Evolutionary conservation across 1,140 invertebrate genomes (phyloP).

Genomic region (Forficula auricularia): DNA sequence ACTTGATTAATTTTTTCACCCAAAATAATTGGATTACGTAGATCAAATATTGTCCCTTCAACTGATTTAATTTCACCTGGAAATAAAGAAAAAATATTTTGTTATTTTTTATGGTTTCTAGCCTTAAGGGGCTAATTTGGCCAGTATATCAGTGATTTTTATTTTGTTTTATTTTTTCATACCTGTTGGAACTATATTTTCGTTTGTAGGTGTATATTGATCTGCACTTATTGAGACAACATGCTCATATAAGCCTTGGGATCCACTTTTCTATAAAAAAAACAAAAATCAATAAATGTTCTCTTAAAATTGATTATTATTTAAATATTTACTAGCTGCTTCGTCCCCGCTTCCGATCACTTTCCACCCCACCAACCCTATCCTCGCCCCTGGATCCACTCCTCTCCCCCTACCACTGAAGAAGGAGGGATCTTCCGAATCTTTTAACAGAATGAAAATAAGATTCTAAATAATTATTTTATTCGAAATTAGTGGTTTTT

Average conservation of each 20-base stretch:
- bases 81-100: conserved; percentile 9
- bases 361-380: no score
- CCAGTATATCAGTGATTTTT: no score
- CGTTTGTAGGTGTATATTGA: conserved; percentile 53
- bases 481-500: no score
- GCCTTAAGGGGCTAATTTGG: no score
- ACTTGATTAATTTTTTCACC: conserved; percentile 16
- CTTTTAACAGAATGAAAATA: no score
- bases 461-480: no score
- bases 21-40: conserved; percentile 37
- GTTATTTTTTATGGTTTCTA: no score
- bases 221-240: conserved; percentile 54
- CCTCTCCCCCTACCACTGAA: no score
- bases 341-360: no score
- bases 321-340: neutral
- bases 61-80: conserved; percentile 49
- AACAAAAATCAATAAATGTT: neutral
- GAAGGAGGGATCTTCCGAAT: no score
- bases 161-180: no score
- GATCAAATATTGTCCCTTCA: conserved; percentile 45
- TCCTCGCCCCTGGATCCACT: no score
- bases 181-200: conserved; percentile 55
- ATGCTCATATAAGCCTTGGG: conserved; percentile 53
- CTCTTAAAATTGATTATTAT: neutral
- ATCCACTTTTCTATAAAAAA: conserved; percentile 4